Evolutionary conservation across 2,113 vertebrate genomes (phyloP), one percentile per base, ranked within the genome.

Genomic region (Varanus komodoensis): DNA sequence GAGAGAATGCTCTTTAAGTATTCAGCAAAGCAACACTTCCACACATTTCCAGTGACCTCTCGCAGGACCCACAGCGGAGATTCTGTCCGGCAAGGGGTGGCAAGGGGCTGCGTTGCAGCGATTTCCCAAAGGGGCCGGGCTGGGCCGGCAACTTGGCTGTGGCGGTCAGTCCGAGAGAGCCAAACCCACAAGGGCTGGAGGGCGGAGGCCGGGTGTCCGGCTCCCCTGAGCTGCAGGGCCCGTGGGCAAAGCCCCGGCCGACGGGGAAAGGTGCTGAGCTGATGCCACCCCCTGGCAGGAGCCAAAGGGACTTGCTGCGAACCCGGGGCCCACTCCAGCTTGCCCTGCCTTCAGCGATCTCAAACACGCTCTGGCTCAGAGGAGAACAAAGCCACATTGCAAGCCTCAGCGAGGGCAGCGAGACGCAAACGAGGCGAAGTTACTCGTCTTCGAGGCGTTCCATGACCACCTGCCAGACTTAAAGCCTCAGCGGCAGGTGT

Each of bases 1-100:
- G 44, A 64, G n/a, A 82, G 38, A 78, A 11, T 29, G 21, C 25
- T 89, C 96, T 97, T 96, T 97, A 96, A 94, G 94, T 96, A 96
- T 92, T 94, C 92, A 93, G 91, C 84, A 96, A 82, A 96, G 91
- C 94, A 96, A 90, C 1, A 29, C 15, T 79, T 69, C 7, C 8
- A 69, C 3, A 11, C 50, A 52, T 89, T 79, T 38, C 67, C 77
- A 3, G 3, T 0, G 80, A 84, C 32, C 87, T 9, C 73, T 92
- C 88, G 75, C 91, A 89, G 3, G 38, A 87, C 93, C 57, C 82
- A 69, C n/a, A 52, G 3, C 32, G 32, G 32, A 82, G 32, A 84
- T 34, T 52, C 38, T 64, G 29, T 15, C 32, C 27, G 19, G 38
- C 38, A 44, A 44, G 38, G 38, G 38, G 38, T 3, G 38, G 38